Evolutionary conservation across 2,888 invertebrate genomes (phyloP), one percentile per base, ranked within the genome.

Genomic region (Platypus cylindrus): DNA sequence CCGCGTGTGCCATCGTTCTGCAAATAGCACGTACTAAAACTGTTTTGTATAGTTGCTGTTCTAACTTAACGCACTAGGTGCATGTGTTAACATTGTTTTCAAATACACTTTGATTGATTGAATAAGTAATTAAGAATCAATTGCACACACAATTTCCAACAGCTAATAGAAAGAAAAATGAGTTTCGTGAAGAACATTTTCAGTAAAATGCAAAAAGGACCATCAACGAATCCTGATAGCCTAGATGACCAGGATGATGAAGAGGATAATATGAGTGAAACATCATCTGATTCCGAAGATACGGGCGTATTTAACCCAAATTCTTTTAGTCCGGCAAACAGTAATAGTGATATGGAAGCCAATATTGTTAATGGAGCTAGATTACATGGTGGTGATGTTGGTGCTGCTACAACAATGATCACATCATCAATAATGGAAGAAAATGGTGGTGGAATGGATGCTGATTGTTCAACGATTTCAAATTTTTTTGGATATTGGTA

Each of bases 401-500:
- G 22, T 9, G 17, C 16, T 26, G 14, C 17, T 8, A 25, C 20
- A 8, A 18, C n/a, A 16, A 16, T 35, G 15, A 17, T 11, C 12
- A n/a, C 25, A 4, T 11, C 26, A 12, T 14, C 13, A 4, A 12
- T 7, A 14, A 12, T 14, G 3, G 15, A 14, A 12, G 27, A 12
- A 9, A 5, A 14, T 14, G 5, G 14, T 13, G 17, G 14, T 5
- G 14, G 49, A 14, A 44, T 47, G n/a, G 60, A 59, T 5, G 52
- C 61, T 1, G 62, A 63, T 43, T 61, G 62, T 44, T 58, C 59
- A 1, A 57, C 61, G 2, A 60, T 63, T 39, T 60, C 61, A 1
- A 62, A 60, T 37, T 63, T 63, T 46, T 63, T 63, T 41, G 61
- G 61, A 40, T 62, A 63, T 45, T 63, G 63, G 63, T 63, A 52